These are phyloP conservation scores for Protomyctophum bolini DNA, from an alignment of 2,113 vertebrate genomes.

Conservation along the genomic window DNA sequence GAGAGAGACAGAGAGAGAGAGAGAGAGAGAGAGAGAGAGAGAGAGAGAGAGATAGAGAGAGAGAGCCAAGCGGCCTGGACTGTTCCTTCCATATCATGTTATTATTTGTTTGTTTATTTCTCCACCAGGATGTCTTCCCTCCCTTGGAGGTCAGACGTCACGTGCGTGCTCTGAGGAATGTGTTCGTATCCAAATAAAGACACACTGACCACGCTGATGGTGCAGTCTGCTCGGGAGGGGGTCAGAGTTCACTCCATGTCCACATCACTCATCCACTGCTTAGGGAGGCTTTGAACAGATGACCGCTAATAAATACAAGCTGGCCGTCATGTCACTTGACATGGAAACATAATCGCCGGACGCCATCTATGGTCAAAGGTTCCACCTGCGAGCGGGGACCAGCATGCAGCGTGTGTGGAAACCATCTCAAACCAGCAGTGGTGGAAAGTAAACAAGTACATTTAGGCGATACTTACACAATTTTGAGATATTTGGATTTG, in stretches of 20 bases:
- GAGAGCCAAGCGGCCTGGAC: constrained; percentile 35
- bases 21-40: constrained; percentile 22
- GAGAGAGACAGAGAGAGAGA: background rate
- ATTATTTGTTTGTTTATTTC: constrained; percentile 72
- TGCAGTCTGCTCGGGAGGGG: constrained; percentile 26
- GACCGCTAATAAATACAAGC: background rate
- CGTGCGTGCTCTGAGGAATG: constrained; percentile 68
- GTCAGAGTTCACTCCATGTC: constrained; percentile 34
- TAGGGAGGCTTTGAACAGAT: background rate
- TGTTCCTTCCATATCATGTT: constrained; percentile 43
- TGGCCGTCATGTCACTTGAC: no score
- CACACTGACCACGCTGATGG: constrained; percentile 43
- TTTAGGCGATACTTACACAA: no score
- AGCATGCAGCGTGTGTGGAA: background rate
- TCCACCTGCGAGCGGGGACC: no score
- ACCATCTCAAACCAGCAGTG: no score
- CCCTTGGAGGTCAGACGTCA: constrained; percentile 65
- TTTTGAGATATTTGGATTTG: no score
- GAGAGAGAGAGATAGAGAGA: no score
- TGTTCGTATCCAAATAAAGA: constrained; percentile 60
- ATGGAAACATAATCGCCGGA: no score
- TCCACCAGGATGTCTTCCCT: constrained; percentile 57
- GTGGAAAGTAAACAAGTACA: no score
- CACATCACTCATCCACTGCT: background rate
- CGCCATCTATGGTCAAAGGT: no score